Percentiles rank a stretch among this genome's conserved stretches.
Conservation (phyloP, 2,888 invertebrate species). For the Ischnus inquisitorius region DNA sequence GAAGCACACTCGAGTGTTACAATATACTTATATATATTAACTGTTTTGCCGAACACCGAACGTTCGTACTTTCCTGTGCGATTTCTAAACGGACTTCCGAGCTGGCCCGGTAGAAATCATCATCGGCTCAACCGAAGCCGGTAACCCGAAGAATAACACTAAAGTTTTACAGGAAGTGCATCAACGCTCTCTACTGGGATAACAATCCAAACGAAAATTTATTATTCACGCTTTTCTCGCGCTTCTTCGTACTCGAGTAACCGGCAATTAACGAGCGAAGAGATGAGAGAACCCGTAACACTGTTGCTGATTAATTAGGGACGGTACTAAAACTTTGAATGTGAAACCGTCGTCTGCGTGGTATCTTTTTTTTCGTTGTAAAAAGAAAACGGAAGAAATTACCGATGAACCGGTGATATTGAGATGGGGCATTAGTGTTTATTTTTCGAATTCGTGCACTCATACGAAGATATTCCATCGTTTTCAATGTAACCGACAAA, state of each 20-base stretch:
- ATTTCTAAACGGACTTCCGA: constrained; percentile 78
- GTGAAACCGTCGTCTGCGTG: background rate
- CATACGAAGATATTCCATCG: no score
- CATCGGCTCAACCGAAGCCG: constrained; percentile 34
- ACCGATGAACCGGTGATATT: background rate
- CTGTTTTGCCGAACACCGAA: constrained; percentile 31
- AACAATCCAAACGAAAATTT: constrained; percentile 46
- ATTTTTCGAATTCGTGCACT: no score
- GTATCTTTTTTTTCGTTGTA: background rate
- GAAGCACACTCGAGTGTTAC: constrained; percentile 28
- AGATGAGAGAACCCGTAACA: background rate
- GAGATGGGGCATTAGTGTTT: no score
- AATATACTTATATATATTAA: constrained; percentile 1
- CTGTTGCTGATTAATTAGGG: constrained; percentile 33
- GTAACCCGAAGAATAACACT: constrained; percentile 31
- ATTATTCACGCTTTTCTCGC: constrained; percentile 48
- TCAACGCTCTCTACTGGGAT: constrained; percentile 21
- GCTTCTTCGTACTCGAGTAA: constrained; percentile 1
- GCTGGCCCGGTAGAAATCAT: constrained; percentile 59
- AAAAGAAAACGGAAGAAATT: background rate
- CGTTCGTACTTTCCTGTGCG: constrained; percentile 75
- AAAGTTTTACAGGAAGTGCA: constrained; percentile 58
- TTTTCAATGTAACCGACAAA: no score
- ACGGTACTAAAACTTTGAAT: constrained; percentile 4
- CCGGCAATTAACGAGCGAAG: constrained; percentile 25